Percentiles rank a stretch among this genome's conserved stretches.
phyloP scores from a whole-genome alignment of 2,113 vertebrate genomes.

The Istiophorus platypterus region DNA sequence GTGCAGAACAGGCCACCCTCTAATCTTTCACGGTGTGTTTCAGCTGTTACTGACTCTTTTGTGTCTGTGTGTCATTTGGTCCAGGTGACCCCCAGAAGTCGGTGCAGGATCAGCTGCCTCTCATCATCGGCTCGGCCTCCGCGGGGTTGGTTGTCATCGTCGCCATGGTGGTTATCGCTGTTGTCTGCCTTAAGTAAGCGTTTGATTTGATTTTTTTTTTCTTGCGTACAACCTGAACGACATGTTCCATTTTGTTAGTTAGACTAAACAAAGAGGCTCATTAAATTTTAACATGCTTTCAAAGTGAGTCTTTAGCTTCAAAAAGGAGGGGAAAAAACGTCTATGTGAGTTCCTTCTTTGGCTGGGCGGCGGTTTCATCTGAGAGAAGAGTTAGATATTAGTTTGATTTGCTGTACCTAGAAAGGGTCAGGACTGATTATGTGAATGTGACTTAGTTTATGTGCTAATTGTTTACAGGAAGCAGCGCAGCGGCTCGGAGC shows the following conservation, averaged over 20 bases:
- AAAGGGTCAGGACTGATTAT: slow-evolving; percentile 48
- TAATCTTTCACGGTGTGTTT: slow-evolving; percentile 25
- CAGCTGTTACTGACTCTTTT: slow-evolving; percentile 38
- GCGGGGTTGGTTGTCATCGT: slow-evolving; percentile 94
- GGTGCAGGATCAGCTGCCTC: slow-evolving; percentile 95
- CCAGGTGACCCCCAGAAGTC: slow-evolving; percentile 89
- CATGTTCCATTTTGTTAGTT: slow-evolving; percentile 64
- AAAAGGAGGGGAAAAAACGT: slow-evolving; percentile 8
- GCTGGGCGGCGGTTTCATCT: slow-evolving; percentile 17
- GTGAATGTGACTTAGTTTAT: slow-evolving; percentile 66
- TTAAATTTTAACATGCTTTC: slow-evolving; percentile 68
- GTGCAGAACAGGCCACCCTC: slow-evolving; percentile 27
- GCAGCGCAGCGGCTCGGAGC: slow-evolving; percentile 91
- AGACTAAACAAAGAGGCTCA: slow-evolving; percentile 63
- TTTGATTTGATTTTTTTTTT: slow-evolving; percentile 59
- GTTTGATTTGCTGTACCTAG: slow-evolving; percentile 41
- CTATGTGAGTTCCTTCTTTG: not conserved
- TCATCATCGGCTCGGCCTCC: slow-evolving; percentile 94
- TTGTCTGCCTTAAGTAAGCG: slow-evolving; percentile 96
- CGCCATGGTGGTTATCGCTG: slow-evolving; percentile 92
- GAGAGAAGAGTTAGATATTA: slow-evolving; percentile 22
- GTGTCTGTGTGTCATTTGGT: slow-evolving; percentile 19
- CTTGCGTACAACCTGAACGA: slow-evolving; percentile 41
- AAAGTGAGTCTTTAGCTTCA: slow-evolving; percentile 43
- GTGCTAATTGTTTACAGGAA: slow-evolving; percentile 86